These are phyloP conservation scores for Philaethria dido DNA, from an alignment of 2,888 invertebrate species.

Conservation along the genomic window DNA sequence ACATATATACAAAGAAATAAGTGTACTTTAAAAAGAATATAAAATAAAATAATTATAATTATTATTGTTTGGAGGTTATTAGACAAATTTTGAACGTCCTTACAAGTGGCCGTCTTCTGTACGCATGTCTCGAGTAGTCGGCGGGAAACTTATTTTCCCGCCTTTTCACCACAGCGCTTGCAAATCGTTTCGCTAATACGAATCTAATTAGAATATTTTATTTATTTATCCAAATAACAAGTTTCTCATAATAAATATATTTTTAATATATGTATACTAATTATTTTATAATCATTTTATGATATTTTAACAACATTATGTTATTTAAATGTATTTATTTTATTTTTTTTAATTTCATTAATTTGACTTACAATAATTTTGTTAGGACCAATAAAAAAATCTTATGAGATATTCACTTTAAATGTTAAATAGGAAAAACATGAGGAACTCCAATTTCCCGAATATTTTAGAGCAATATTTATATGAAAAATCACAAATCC, in stretches of 20 bases:
- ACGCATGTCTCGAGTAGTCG: slow-evolving; percentile 74
- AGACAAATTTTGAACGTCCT: slow-evolving; percentile 32
- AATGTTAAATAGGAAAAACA: slow-evolving; percentile 12
- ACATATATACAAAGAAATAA: not conserved
- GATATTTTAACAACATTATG: not conserved
- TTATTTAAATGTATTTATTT: not conserved
- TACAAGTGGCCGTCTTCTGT: slow-evolving; percentile 52
- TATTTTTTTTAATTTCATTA: not conserved
- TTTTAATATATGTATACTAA: not conserved
- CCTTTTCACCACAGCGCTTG: slow-evolving; percentile 68
- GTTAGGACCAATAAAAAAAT: not conserved
- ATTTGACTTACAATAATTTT: too few relatives aligned
- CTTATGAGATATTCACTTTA: not conserved
- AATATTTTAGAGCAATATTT: slow-evolving; percentile 32
- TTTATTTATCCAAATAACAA: slow-evolving; percentile 15
- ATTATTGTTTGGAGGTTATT: slow-evolving; percentile 14
- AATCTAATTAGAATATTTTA: slow-evolving; percentile 62
- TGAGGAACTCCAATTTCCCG: slow-evolving; percentile 25
- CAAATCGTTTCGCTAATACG: slow-evolving; percentile 58
- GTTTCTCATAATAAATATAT: slow-evolving; percentile 3
- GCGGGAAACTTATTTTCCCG: slow-evolving; percentile 82
- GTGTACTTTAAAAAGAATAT: not conserved
- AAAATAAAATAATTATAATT: not conserved
- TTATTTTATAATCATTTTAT: not conserved
- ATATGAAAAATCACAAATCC: slow-evolving; percentile 43